phyloP scores from a whole-genome alignment of 2,888 invertebrate genomes.

The Aleiodes testaceus region DNA sequence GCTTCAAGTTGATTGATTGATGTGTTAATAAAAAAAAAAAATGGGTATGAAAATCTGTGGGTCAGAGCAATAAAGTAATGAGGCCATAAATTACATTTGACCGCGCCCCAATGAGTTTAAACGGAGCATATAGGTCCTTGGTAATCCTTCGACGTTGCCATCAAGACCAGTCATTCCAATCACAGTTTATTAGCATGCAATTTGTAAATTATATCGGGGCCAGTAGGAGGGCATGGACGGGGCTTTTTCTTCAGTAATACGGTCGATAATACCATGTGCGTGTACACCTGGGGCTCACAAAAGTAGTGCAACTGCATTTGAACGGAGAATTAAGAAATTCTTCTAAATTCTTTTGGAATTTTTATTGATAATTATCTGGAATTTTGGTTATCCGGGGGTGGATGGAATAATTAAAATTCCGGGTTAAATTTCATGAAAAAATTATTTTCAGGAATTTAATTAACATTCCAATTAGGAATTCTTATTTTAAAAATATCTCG shows the following conservation, averaged over 20 bases:
- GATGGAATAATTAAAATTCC: no score
- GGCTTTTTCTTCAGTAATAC: slow-evolving; percentile 19
- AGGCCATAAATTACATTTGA: slow-evolving; percentile 57
- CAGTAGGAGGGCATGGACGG: slow-evolving; percentile 54
- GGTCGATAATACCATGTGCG: slow-evolving; percentile 48
- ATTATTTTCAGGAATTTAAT: no score
- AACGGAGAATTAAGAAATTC: background rate
- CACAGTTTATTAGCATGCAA: slow-evolving; percentile 65
- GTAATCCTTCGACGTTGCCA: slow-evolving; percentile 40
- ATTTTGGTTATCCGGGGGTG: no score
- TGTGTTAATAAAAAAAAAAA: slow-evolving; percentile 35
- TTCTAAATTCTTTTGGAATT: background rate
- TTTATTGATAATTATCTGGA: no score
- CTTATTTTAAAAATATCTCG: no score
- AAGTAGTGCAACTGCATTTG: background rate
- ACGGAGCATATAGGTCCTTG: slow-evolving; percentile 41
- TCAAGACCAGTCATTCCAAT: slow-evolving; percentile 56
- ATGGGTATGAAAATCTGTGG: slow-evolving; percentile 40
- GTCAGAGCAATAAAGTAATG: slow-evolving; percentile 55
- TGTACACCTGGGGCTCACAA: background rate
- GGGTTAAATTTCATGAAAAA: no score
- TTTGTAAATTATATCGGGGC: slow-evolving; percentile 66
- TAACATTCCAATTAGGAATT: no score
- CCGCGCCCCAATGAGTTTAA: slow-evolving; percentile 60
- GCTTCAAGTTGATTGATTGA: slow-evolving; percentile 21